Percentiles rank a stretch among this genome's conserved stretches.
These are phyloP conservation scores for Varroa destructor DNA, from an alignment of 1,140 invertebrate species.

Conservation along the genomic window DNA sequence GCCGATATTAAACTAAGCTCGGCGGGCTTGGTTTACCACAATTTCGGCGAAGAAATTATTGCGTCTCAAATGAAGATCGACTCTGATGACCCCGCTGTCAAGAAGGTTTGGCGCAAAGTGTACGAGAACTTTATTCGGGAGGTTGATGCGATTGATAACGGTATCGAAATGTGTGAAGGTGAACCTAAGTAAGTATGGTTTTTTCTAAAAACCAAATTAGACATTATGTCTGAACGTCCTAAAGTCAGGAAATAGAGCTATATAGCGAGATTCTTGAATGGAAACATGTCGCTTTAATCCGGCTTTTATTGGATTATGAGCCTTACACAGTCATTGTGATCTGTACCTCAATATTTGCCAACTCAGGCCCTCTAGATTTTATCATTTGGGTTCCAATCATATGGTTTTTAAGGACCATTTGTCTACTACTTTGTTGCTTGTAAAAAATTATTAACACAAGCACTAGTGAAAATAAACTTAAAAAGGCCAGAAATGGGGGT, in stretches of 20 bases:
- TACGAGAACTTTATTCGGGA: constrained; percentile 84
- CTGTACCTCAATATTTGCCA: no score
- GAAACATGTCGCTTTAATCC: constrained; percentile 30
- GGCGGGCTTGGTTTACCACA: constrained; percentile 81
- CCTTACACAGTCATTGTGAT: no score
- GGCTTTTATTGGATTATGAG: no score
- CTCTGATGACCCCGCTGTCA: constrained; percentile 39
- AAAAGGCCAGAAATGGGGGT: no score
- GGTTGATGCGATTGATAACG: constrained; percentile 94
- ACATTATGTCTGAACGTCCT: constrained; percentile 22
- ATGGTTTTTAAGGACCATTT: no score
- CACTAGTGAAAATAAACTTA: no score
- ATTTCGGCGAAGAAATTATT: constrained; percentile 73
- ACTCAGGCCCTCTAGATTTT: no score
- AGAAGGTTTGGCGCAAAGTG: constrained; percentile 60
- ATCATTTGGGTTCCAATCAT: no score
- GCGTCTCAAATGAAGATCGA: constrained; percentile 39
- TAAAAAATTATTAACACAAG: no score
- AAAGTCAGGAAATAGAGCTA: constrained; percentile 30
- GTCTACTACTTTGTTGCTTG: no score
- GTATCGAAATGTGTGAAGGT: constrained; percentile 62
- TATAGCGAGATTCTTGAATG: constrained; percentile 29
- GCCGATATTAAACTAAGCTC: constrained; percentile 68
- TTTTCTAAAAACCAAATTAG: neutral
- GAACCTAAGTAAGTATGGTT: constrained; percentile 46